A percentile compares a stretch with the other conserved stretches of the same genome.
These are phyloP conservation scores for Acipenser transmontanus DNA, from an alignment of 2,797 vertebrate genomes.

Conservation along the genomic window DNA sequence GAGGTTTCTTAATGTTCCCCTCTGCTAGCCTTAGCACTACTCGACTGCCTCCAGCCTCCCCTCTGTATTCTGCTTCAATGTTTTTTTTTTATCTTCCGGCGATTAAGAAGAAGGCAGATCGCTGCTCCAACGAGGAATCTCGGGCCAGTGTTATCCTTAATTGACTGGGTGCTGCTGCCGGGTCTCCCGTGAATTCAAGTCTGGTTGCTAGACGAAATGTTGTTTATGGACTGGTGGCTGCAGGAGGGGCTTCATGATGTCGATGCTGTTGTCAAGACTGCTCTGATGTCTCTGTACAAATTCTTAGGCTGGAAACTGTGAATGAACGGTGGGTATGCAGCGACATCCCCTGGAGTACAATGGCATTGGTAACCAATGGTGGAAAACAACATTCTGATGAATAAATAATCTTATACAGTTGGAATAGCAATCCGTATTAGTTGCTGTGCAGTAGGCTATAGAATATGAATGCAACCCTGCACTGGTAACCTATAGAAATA, in stretches of 20 bases:
- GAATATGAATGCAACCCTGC: no score
- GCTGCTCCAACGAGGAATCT: no score
- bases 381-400: background rate
- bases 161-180: no score
- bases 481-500: no score
- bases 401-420: background rate
- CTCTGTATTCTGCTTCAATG: conserved; percentile 1
- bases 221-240: conserved; percentile 14
- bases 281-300: conserved; percentile 4
- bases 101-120: no score
- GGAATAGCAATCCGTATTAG: background rate
- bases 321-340: background rate
- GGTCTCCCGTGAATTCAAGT: no score
- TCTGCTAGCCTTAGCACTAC: background rate
- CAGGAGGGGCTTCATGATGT: conserved; percentile 17
- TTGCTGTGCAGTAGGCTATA: no score
- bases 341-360: conserved; percentile 8
- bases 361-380: background rate
- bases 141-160: no score
- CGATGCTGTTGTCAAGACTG: conserved; percentile 16
- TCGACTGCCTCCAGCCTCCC: conserved; percentile 10
- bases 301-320: no score
- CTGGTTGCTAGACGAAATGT: conserved; percentile 3
- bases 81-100: no score
- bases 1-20: conserved; percentile 22